Evolutionary conservation across 1,140 invertebrate genomes (phyloP), one percentile per base, ranked within the genome.

Genomic region (Lithobius niger): DNA sequence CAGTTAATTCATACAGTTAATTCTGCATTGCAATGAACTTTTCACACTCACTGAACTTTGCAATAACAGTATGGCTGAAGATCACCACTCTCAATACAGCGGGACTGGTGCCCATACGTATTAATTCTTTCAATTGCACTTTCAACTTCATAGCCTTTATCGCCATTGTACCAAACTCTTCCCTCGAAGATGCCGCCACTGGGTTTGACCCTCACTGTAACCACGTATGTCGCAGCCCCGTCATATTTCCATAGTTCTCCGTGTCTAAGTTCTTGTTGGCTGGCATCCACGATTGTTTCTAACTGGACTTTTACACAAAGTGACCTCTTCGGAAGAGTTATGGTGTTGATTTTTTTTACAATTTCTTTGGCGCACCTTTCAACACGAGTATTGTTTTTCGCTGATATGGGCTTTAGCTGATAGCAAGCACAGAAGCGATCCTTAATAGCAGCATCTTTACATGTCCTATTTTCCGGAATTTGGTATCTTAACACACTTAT

Each of bases 381-480:
- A 13, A 47, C 44, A 13, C 10, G 15, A 10, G 6, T 47, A 6
- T 47, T 22, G 22, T 21, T 13, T 10, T 10, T 6, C 15, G 15
- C 22, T 13, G 44, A 13, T 22, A 13, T 10, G 6, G 19, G 13
- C 44, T 22, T 21, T 15, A 18, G 10, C 19, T 21, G 44, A 10
- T 10, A 36, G 59, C 73, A 74, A 22, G 69, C 63, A 54, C 73
- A 74, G 66, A 67, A 74, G 56, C 74, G 71, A 15, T 64, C 61
- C 1, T 65, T 53, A 22, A 74, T 72, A 2, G 59, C 59, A 0
- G 71, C 71, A 19, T 65, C 45, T 3, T 65, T 55, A 60, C 73
- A 74, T 19, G 66, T 66, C 49, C 73, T 60, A 15, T 62, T 36
- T 1, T 27, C 54, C 15, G 70, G 68, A 43, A 73, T 63, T 24